Conservation (phyloP, 2,888 invertebrate species). For the Pedicia rivosa region DNA sequence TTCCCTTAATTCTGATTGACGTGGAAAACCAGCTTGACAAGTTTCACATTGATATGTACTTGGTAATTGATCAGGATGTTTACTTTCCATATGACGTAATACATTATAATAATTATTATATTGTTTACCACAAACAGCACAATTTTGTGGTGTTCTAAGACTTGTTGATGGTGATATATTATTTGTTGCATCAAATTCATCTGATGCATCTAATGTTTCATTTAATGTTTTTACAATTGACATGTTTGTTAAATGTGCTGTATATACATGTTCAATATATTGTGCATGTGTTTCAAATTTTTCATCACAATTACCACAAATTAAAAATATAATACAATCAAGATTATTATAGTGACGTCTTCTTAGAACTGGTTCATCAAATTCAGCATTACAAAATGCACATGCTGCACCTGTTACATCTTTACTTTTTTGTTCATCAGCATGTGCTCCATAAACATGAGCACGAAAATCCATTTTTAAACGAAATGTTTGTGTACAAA, state of each 20-base stretch:
- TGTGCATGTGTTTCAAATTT: conserved; percentile 28
- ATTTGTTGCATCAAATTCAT: conserved; percentile 3
- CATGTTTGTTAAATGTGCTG: conserved; percentile 22
- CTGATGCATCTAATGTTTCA: too few species aligned
- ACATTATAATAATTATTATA: conserved; percentile 32
- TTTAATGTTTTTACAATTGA: too few species aligned
- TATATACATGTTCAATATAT: conserved; percentile 30
- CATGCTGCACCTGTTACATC: conserved; percentile 27
- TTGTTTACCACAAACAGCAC: conserved; percentile 29
- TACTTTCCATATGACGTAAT: conserved; percentile 30
- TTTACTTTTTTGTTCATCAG: conserved; percentile 25
- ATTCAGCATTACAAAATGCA: conserved; percentile 26
- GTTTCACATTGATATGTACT: conserved; percentile 29
- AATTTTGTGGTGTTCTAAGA: conserved; percentile 28
- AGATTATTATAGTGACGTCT: conserved; percentile 31
- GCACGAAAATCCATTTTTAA: conserved; percentile 29
- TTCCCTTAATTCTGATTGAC: conserved; percentile 28
- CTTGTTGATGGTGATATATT: conserved; percentile 1
- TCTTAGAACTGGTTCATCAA: conserved; percentile 27
- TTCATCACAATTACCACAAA: conserved; percentile 29
- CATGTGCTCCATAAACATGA: conserved; percentile 29
- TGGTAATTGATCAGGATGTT: conserved; percentile 31
- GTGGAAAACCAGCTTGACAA: conserved; percentile 27
- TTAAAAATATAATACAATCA: conserved; percentile 29
- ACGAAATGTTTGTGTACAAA: conserved; percentile 28